Percentiles rank a stretch among this genome's conserved stretches.
These are phyloP conservation scores for Catharus fuscescens DNA, from an alignment of 2,113 vertebrate species.

Conservation along the genomic window DNA sequence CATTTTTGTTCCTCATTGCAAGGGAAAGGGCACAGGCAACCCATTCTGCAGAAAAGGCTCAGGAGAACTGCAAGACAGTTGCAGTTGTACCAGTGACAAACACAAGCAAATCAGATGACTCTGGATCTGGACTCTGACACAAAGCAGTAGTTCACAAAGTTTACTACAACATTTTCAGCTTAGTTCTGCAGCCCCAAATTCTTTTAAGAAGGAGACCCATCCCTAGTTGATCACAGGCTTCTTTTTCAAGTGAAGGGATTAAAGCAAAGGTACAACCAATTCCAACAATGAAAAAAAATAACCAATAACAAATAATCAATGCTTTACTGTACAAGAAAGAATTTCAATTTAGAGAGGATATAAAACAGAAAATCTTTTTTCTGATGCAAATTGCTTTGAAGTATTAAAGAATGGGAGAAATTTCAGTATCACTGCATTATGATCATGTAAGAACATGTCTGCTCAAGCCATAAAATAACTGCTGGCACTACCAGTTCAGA, in stretches of 20 bases:
- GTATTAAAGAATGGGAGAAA: not conserved
- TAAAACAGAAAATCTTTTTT: not conserved
- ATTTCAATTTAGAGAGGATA: not conserved
- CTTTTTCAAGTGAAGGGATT: not conserved
- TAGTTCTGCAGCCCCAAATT: not conserved
- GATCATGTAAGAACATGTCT: not conserved
- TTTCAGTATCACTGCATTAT: not conserved
- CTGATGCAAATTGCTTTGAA: not conserved
- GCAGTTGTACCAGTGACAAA: not conserved
- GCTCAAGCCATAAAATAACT: not conserved
- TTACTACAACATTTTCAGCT: not conserved
- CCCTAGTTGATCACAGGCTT: not conserved
- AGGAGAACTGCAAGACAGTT: not conserved
- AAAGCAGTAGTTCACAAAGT: not conserved
- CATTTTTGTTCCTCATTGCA: not conserved
- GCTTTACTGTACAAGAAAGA: not conserved
- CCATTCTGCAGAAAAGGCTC: not conserved
- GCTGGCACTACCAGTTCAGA: not conserved
- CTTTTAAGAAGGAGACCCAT: not conserved
- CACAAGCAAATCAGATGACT: not conserved
- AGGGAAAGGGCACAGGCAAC: not conserved
- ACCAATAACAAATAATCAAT: not conserved
- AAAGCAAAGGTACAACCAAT: not conserved
- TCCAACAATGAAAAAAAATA: not conserved
- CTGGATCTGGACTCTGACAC: not conserved